These are phyloP conservation scores for Tipula confusa DNA, from an alignment of 2,888 invertebrate genomes.

Conservation along the genomic window DNA sequence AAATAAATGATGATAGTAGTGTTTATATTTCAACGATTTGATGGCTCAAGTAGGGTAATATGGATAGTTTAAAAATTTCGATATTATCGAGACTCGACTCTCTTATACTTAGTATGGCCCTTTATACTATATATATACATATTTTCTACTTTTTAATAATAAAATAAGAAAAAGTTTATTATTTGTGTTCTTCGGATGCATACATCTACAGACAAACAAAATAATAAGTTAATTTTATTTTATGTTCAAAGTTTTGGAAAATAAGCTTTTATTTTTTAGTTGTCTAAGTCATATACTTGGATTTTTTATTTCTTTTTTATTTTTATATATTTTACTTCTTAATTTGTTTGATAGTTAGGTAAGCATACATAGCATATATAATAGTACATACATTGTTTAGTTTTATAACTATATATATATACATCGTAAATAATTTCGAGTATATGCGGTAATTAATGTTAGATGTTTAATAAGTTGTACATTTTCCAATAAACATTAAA, in stretches of 20 bases:
- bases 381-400: neutral
- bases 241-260: neutral
- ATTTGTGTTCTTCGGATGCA: neutral
- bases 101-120: too few relatives aligned
- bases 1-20: neutral
- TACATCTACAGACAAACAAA: neutral
- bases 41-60: neutral
- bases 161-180: neutral
- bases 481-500: too few relatives aligned
- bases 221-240: slow-evolving; percentile 14
- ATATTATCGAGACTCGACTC: neutral
- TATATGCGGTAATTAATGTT: too few relatives aligned
- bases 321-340: slow-evolving; percentile 4
- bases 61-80: neutral
- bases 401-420: too few relatives aligned
- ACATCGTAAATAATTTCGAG: too few relatives aligned
- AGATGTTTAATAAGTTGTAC: too few relatives aligned
- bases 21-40: neutral
- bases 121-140: too few relatives aligned
- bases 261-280: neutral
- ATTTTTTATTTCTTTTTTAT: neutral
- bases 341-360: neutral
- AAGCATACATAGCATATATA: neutral
- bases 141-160: neutral
- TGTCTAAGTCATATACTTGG: slow-evolving; percentile 4